These are phyloP conservation scores for Drosophila subobscura DNA, from an alignment of 1,140 invertebrate species.

Conservation along the genomic window DNA sequence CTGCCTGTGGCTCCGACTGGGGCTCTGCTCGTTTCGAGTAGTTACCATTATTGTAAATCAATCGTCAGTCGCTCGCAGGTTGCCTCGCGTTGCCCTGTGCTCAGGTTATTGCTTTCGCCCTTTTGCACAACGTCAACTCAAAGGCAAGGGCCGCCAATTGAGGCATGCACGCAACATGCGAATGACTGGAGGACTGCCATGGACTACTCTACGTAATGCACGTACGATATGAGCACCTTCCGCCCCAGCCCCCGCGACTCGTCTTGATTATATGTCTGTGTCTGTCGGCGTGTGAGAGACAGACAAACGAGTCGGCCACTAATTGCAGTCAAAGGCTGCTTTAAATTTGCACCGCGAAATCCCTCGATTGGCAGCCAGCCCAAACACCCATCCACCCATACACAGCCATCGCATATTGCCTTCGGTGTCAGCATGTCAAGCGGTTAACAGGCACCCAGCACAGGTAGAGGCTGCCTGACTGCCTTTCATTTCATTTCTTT, in stretches of 20 bases:
- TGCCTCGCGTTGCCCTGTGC: constrained; percentile 29
- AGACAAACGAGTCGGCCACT: constrained; percentile 68
- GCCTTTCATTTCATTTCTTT: constrained; percentile 48
- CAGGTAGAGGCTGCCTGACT: constrained; percentile 13
- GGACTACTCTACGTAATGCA: constrained; percentile 33
- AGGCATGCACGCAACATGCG: constrained; percentile 66
- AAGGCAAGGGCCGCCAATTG: constrained; percentile 43
- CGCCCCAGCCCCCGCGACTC: background rate
- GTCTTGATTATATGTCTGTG: too few relatives aligned
- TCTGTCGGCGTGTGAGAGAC: constrained; percentile 6
- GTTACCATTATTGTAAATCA: constrained; percentile 79
- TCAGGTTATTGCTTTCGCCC: constrained; percentile 43
- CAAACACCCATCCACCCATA: background rate
- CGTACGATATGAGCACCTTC: constrained; percentile 65
- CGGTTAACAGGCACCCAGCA: background rate
- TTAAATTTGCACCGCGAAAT: constrained; percentile 60
- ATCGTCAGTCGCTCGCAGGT: constrained; percentile 42
- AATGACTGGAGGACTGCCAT: constrained; percentile 23
- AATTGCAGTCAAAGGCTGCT: constrained; percentile 81
- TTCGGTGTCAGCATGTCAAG: constrained; percentile 52
- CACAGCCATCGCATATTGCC: constrained; percentile 1
- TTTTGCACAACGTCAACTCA: constrained; percentile 45
- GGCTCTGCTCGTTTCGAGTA: constrained; percentile 31
- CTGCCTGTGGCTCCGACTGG: constrained; percentile 19
- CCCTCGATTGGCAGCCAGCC: constrained; percentile 44